phyloP scores from a whole-genome alignment of 2,797 vertebrate genomes.

The Sorex maritimensis region DNA sequence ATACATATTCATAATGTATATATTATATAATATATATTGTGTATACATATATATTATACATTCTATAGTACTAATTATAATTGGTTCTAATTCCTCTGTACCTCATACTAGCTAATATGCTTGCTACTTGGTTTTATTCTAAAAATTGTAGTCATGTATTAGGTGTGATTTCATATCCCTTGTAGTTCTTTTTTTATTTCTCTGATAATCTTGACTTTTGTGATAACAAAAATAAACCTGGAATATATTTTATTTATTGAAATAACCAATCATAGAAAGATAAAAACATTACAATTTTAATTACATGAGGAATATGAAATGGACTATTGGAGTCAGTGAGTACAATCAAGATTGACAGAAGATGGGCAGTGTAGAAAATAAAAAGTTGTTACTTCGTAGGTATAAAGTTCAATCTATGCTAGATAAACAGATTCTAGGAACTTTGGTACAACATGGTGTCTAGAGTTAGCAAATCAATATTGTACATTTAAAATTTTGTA shows the following conservation, averaged over 20 bases:
- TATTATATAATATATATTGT: no score
- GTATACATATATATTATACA: no score
- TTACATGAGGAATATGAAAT: background rate
- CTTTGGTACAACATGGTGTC: background rate
- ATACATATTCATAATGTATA: no score
- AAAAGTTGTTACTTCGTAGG: background rate
- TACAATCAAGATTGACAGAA: background rate
- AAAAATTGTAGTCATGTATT: background rate
- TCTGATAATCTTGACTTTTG: background rate
- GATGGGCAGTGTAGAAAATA: background rate
- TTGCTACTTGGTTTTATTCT: background rate
- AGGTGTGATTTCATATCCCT: background rate
- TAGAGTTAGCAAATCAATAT: background rate
- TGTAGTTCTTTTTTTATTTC: background rate
- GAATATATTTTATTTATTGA: background rate
- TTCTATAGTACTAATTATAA: no score
- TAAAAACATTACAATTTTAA: background rate
- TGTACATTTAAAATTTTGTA: background rate
- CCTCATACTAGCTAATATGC: background rate
- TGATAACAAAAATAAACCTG: background rate
- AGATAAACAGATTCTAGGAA: background rate
- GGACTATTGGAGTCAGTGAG: background rate
- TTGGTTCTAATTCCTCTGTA: no score
- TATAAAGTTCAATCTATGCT: background rate
- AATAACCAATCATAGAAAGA: no score